A percentile compares a stretch with the other conserved stretches of the same genome.
Conservation (phyloP, 2,797 vertebrate genomes). For the Acanthiza pusilla region DNA sequence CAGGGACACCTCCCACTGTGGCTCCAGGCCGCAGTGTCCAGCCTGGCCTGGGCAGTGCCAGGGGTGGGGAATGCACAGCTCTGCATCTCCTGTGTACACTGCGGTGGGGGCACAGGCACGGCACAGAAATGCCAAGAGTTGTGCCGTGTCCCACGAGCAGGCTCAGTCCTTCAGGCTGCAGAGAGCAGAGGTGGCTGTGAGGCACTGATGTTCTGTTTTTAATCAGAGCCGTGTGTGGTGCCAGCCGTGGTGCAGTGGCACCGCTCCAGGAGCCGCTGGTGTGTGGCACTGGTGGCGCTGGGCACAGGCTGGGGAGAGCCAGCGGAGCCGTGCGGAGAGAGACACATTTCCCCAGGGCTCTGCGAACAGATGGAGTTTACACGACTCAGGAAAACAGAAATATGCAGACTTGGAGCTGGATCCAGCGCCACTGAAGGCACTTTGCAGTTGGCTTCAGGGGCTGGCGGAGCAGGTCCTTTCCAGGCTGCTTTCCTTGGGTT, state of each 20-base stretch:
- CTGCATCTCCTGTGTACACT: accelerated
- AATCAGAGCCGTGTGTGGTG: neutral
- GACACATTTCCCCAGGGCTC: neutral
- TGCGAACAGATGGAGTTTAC: slow-evolving; percentile 12
- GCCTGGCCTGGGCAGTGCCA: neutral
- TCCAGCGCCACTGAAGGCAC: neutral
- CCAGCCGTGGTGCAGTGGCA: neutral
- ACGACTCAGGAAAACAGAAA: neutral
- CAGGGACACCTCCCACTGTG: neutral
- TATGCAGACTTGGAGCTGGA: neutral
- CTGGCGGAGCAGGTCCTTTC: neutral
- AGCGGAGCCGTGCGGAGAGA: neutral
- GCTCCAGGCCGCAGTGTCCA: neutral
- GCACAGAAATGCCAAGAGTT: accelerated
- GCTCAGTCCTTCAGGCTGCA: neutral
- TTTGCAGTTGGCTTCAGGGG: neutral
- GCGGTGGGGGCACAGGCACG: accelerated
- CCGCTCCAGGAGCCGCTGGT: neutral
- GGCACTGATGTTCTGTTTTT: accelerated
- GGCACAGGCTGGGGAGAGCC: neutral
- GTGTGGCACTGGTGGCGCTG: neutral
- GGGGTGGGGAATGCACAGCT: neutral
- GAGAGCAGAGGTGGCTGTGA: neutral
- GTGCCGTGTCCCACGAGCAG: neutral
- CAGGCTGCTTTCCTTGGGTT: neutral